A percentile compares a stretch with the other conserved stretches of the same genome.
Evolutionary conservation across 1,140 invertebrate species (phyloP).

Genomic region (Drosophila grimshawi): DNA sequence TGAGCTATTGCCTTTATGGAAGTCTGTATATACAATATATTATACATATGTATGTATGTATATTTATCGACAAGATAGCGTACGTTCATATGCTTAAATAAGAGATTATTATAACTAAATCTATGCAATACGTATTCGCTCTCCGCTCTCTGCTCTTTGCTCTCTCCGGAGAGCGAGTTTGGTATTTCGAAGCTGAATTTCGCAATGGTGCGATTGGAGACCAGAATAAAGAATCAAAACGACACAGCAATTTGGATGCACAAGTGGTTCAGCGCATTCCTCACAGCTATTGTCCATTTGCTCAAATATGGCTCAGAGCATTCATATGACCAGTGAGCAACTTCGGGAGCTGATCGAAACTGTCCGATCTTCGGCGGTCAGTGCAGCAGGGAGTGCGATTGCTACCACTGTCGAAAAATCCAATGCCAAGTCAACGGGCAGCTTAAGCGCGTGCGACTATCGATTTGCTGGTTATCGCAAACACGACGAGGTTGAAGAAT

Average conservation of each 20-base stretch:
- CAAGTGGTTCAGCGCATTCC: no score
- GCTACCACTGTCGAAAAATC: background rate
- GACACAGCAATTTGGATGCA: no score
- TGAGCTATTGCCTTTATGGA: no score
- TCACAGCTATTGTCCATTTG: background rate
- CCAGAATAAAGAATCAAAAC: constrained; percentile 36
- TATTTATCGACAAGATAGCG: background rate
- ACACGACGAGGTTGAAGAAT: constrained; percentile 77
- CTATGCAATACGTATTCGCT: no score
- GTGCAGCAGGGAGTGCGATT: constrained; percentile 10
- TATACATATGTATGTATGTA: background rate
- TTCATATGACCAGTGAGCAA: constrained; percentile 69
- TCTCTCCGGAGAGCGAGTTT: no score
- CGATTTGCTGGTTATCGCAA: constrained; percentile 64
- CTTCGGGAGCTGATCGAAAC: constrained; percentile 58
- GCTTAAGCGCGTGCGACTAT: constrained; percentile 65
- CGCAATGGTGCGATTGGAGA: constrained; percentile 56
- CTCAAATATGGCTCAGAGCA: constrained; percentile 28
- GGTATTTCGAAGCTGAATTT: constrained; percentile 53
- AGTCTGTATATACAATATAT: background rate
- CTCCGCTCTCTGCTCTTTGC: no score
- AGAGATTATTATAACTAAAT: no score
- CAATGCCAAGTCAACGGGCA: constrained; percentile 61
- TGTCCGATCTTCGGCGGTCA: constrained; percentile 38
- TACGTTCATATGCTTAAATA: no score